A percentile compares a stretch with the other conserved stretches of the same genome.
phyloP scores from a whole-genome alignment of 2,888 invertebrate genomes.

The Ophioninae sp. region DNA sequence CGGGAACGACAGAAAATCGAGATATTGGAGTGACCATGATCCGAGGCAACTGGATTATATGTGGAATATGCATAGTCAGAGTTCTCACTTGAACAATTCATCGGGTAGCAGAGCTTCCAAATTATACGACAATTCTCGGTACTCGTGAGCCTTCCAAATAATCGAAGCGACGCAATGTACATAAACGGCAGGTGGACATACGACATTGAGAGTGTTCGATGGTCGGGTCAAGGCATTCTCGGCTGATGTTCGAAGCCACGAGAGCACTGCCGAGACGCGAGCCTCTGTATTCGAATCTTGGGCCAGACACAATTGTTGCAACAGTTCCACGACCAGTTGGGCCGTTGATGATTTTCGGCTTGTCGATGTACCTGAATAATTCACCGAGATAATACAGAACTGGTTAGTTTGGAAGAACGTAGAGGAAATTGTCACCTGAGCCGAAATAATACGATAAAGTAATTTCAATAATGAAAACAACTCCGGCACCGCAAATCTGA shows the following conservation, averaged over 20 bases:
- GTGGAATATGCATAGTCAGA: neutral
- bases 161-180: constrained; percentile 92
- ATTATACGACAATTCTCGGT: constrained; percentile 84
- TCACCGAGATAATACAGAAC: neutral
- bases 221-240: constrained; percentile 80
- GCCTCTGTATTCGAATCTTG: constrained; percentile 84
- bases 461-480: neutral
- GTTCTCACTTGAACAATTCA: constrained; percentile 87
- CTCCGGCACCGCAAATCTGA: neutral
- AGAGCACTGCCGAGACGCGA: constrained; percentile 86
- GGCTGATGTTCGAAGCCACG: constrained; percentile 87
- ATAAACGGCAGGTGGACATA: constrained; percentile 82
- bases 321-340: constrained; percentile 89
- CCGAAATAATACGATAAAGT: neutral
- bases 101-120: constrained; percentile 87
- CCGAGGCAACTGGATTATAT: neutral
- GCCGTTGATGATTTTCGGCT: constrained; percentile 77
- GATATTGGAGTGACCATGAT: neutral
- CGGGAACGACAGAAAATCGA: constrained; percentile 6
- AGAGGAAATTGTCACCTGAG: neutral
- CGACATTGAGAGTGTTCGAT: constrained; percentile 66
- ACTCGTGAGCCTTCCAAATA: constrained; percentile 88
- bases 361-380: constrained; percentile 67
- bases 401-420: neutral
- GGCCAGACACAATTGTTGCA: constrained; percentile 89